A percentile compares a stretch with the other conserved stretches of the same genome.
Conservation (phyloP, 2,888 invertebrate genomes). For the Teleogryllus oceanicus region DNA sequence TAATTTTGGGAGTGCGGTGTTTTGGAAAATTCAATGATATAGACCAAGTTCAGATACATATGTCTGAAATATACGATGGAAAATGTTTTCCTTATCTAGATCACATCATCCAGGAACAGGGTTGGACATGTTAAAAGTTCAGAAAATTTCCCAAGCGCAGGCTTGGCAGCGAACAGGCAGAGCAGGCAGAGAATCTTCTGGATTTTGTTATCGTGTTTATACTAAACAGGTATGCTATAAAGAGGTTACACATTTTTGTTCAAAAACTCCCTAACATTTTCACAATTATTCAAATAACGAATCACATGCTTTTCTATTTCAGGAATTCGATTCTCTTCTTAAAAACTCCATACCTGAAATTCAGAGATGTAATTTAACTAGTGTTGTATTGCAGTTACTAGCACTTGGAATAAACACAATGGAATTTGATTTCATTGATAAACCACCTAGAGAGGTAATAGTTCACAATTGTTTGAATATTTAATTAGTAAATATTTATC, state of each 20-base stretch:
- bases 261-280: neutral
- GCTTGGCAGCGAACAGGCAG: constrained; percentile 90
- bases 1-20: neutral
- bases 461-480: no score
- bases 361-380: constrained; percentile 65
- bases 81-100: constrained; percentile 46
- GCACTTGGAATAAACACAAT: constrained; percentile 78
- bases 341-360: constrained; percentile 84
- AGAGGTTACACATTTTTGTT: no score
- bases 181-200: constrained; percentile 82
- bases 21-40: neutral
- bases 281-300: neutral
- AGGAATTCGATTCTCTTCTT: constrained; percentile 68
- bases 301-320: constrained; percentile 20
- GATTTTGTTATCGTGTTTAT: constrained; percentile 83
- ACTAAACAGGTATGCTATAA: constrained; percentile 54
- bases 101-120: constrained; percentile 77
- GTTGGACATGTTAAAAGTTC: constrained; percentile 76
- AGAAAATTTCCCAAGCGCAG: constrained; percentile 84
- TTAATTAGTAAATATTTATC: no score
- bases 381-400: constrained; percentile 76
- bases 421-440: constrained; percentile 87
- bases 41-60: no score
- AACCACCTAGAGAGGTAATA: constrained; percentile 67
- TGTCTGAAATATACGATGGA: neutral